phyloP scores from a whole-genome alignment of 2,113 vertebrate genomes.

The Harpagus bidentatus region DNA sequence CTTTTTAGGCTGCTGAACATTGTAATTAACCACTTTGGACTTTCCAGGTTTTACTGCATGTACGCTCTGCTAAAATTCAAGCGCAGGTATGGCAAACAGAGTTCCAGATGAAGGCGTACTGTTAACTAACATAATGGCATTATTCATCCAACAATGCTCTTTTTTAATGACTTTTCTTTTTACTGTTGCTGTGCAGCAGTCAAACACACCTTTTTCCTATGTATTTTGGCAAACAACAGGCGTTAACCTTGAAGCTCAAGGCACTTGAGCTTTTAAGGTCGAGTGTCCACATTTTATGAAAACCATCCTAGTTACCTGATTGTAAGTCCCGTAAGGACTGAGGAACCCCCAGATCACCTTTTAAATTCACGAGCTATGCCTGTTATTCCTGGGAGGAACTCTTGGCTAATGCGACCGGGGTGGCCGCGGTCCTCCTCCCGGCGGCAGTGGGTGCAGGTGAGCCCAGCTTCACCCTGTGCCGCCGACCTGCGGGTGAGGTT shows the following conservation, averaged over 20 bases:
- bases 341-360: neutral
- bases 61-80: neutral
- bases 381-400: neutral
- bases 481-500: neutral
- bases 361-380: neutral
- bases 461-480: neutral
- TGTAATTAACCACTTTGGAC: conserved; percentile 14
- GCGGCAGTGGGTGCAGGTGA: neutral
- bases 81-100: neutral
- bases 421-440: neutral
- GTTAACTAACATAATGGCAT: neutral
- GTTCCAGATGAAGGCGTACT: neutral
- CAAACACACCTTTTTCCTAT: neutral
- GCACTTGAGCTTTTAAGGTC: neutral
- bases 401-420: accelerated
- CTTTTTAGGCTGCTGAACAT: neutral
- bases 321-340: neutral
- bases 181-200: neutral
- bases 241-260: neutral
- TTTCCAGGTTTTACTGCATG: neutral
- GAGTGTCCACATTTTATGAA: neutral
- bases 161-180: neutral
- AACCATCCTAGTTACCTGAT: neutral
- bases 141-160: neutral
- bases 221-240: neutral